A percentile compares a stretch with the other conserved stretches of the same genome.
Evolutionary conservation across 2,797 vertebrate genomes (phyloP).

Genomic region (Anguilla obscura): DNA sequence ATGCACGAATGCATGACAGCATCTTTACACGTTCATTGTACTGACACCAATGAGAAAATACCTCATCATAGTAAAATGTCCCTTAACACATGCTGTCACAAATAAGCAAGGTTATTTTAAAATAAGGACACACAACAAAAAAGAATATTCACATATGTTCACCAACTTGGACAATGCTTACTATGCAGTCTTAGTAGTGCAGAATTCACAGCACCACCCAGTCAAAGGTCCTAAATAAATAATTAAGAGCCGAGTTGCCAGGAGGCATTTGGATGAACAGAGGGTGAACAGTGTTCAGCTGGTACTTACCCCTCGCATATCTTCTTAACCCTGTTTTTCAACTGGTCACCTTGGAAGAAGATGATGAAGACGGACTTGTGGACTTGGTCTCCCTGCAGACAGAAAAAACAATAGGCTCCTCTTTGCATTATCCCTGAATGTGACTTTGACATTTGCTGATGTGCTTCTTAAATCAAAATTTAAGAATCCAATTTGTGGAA

Average conservation of each 20-base stretch:
- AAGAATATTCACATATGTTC: background rate
- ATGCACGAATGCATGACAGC: background rate
- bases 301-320: constrained; percentile 88
- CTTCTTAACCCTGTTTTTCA: constrained; percentile 95
- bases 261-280: background rate
- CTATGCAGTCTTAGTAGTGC: background rate
- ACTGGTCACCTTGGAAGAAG: constrained; percentile 94
- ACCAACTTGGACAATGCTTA: background rate
- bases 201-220: background rate
- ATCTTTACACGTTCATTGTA: background rate
- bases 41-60: background rate
- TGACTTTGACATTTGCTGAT: background rate
- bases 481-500: background rate
- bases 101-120: background rate
- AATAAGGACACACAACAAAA: background rate
- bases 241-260: background rate
- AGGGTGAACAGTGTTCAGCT: background rate
- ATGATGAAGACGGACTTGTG: constrained; percentile 96
- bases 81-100: background rate
- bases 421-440: background rate
- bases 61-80: background rate
- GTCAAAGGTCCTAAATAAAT: background rate
- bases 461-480: background rate
- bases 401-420: constrained; percentile 18
- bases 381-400: constrained; percentile 85